Evolutionary conservation across 1,140 invertebrate species (phyloP).

Genomic region (Drosophila equinoxialis): DNA sequence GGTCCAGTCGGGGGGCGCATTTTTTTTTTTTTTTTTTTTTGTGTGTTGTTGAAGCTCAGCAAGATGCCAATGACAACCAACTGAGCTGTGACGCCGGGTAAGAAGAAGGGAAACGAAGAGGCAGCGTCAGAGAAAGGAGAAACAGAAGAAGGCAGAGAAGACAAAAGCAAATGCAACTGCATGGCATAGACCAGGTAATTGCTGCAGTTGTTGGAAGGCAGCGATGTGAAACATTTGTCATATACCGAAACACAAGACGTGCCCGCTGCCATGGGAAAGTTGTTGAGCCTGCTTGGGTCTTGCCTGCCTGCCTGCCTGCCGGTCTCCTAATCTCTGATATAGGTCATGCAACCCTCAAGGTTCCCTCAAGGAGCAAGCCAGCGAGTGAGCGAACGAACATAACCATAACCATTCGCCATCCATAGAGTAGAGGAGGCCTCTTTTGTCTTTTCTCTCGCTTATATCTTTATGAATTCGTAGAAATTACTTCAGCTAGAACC

Average conservation of each 20-base stretch:
- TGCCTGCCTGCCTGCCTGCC: conserved; percentile 11
- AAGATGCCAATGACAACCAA: conserved; percentile 61
- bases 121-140: conserved; percentile 28
- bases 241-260: conserved; percentile 62
- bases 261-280: conserved; percentile 73
- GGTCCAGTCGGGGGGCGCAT: conserved; percentile 46
- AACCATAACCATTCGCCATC: conserved; percentile 42
- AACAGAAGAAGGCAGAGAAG: conserved; percentile 32
- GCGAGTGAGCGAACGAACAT: conserved; percentile 30
- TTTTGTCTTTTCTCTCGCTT: conserved; percentile 46
- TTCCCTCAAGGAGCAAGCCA: conserved; percentile 32
- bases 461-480: conserved; percentile 56
- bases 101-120: conserved; percentile 34
- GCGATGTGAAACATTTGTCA: conserved; percentile 78
- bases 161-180: conserved; percentile 21
- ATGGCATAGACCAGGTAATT: conserved; percentile 61
- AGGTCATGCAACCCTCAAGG: conserved; percentile 80
- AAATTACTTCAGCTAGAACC: conserved; percentile 50
- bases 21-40: conserved; percentile 19
- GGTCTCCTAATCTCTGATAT: conserved; percentile 71
- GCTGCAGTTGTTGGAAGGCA: conserved; percentile 65
- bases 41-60: conserved; percentile 53
- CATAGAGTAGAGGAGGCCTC: conserved; percentile 24
- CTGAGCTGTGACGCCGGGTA: conserved; percentile 71
- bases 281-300: conserved; percentile 38